Base-by-base conservation (phyloP, 2,888 invertebrate species). In the Caradrina clavipalpis region DNA sequence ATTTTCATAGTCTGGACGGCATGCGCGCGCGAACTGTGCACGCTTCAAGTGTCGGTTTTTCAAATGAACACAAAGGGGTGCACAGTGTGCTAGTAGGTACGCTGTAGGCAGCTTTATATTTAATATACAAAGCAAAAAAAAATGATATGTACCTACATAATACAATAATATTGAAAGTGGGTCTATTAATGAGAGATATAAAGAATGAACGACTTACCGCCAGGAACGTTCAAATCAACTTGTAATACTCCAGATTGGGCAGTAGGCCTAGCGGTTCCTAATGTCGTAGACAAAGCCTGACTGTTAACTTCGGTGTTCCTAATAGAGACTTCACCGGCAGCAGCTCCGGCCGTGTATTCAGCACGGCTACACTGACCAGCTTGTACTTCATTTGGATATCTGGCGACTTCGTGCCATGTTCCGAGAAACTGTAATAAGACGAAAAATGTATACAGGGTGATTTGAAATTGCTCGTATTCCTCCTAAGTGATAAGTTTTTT, bases 361-460 rank as follows among this genome's bases (percentile, higher is more conserved):
- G 97, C 97, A 1, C 96, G 96, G 31, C 96, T 96, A 84, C 97
- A 97, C 80, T 96, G 95, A 0, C 97, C 97, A 6, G 91, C 93
- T 91, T 97, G 97, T 82, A 1, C 11, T 39, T 11, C 10, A 96
- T 96, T 0, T 64, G 97, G 97, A 85, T 97, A 97, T 74, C 96
- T 95, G 78, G 96, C 96, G 2, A 96, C 95, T 90, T 97, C 97
- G 84, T 96, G 96, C 97, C 97, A 97, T 85, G 95, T 95, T 54
- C 92, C 92, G 2, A 58, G 21, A 35, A 53, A 65, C 65, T 65
- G 57, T n/a, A n/a, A n/a, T n/a, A n/a, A n/a, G n/a, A n/a, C n/a
- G n/a, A n/a, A n/a, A n/a, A n/a, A n/a, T n/a, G n/a, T n/a, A n/a
- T n/a, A n/a, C n/a, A n/a, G n/a, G n/a, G n/a, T n/a, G n/a, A n/a